A percentile compares a stretch with the other conserved stretches of the same genome.
Conservation (phyloP, 2,113 vertebrate species). For the Hydrochoerus hydrochaeris region DNA sequence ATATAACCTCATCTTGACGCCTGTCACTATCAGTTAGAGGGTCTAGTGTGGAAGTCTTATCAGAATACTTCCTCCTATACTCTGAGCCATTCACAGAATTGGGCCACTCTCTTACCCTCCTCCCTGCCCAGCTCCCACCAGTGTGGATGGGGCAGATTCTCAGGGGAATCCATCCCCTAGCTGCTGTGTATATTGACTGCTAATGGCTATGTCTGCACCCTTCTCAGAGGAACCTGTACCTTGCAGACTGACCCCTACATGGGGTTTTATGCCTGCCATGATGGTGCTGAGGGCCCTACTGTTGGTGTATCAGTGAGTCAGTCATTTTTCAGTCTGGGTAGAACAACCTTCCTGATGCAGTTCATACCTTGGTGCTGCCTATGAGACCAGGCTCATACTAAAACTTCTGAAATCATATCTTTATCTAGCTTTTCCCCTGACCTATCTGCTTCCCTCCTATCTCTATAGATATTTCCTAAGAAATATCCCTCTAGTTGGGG, state of each 20-base stretch:
- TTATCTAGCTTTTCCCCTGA: neutral
- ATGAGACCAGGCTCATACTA: neutral
- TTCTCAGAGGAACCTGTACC: neutral
- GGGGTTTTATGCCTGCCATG: neutral
- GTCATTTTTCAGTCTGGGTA: neutral
- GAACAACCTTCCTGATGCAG: neutral
- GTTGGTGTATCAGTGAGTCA: fast-evolving
- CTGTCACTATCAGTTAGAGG: neutral
- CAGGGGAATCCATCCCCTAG: neutral
- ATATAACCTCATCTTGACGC: neutral
- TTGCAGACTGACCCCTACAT: neutral
- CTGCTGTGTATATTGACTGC: neutral
- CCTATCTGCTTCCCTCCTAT: neutral
- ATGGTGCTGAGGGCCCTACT: neutral
- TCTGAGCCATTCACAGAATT: neutral
- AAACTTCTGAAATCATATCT: neutral
- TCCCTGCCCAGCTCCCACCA: neutral
- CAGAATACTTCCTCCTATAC: neutral
- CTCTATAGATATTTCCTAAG: neutral
- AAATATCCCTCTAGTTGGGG: neutral
- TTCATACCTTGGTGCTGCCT: neutral
- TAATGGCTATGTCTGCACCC: neutral
- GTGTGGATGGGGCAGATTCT: neutral
- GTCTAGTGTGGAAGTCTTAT: neutral
- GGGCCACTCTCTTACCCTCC: neutral